Evolutionary conservation across 2,888 invertebrate genomes (phyloP).

Genomic region (Temnothorax rugatulus): DNA sequence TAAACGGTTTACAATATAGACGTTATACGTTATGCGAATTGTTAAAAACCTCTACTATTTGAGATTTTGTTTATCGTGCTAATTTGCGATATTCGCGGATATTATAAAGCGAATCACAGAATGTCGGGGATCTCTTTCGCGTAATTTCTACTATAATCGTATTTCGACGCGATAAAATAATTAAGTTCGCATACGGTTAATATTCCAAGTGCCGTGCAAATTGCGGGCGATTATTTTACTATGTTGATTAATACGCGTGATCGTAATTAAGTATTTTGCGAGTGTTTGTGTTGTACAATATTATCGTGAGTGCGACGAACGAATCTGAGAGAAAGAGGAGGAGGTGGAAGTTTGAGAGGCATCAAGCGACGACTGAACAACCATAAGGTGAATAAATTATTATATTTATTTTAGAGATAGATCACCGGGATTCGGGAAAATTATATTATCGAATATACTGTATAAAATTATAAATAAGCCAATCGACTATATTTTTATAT

Average conservation of each 20-base stretch:
- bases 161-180: neutral
- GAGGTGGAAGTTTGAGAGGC: too few species aligned
- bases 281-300: too few species aligned
- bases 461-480: neutral
- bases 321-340: too few species aligned
- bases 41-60: too few species aligned
- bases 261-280: too few species aligned
- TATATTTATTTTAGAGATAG: neutral
- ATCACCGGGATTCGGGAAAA: neutral
- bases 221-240: neutral
- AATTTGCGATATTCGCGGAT: neutral
- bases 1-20: neutral
- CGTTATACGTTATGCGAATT: too few species aligned
- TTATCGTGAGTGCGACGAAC: too few species aligned
- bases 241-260: too few species aligned
- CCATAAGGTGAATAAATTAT: neutral
- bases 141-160: neutral
- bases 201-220: neutral
- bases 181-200: neutral
- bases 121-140: too few species aligned
- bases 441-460: neutral
- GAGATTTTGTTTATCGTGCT: too few species aligned
- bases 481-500: neutral
- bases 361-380: neutral
- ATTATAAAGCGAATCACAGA: too few species aligned